Evolutionary conservation across 2,113 vertebrate genomes (phyloP).

Genomic region (Myrmophylax atrothorax): DNA sequence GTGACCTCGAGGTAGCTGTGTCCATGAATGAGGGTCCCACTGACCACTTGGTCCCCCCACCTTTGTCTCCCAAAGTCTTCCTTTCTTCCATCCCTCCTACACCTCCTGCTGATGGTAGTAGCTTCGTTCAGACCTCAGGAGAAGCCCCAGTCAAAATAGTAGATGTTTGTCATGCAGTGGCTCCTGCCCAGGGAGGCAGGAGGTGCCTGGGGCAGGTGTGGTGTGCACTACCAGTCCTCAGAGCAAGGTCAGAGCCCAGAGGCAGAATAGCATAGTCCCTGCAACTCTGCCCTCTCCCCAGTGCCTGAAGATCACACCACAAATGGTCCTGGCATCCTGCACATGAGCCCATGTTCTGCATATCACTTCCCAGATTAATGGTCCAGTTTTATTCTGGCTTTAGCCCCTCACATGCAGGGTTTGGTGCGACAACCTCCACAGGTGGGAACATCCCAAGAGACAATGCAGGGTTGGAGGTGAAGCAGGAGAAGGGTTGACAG

Average conservation of each 20-base stretch:
- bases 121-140: not conserved
- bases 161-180: not conserved
- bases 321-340: not conserved
- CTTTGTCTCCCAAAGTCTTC: not conserved
- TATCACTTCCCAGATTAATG: not conserved
- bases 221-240: not conserved
- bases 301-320: not conserved
- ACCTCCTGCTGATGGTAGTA: not conserved
- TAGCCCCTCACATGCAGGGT: not conserved
- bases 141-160: not conserved
- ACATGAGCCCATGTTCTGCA: rapidly evolving
- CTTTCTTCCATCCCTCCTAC: not conserved
- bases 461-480: not conserved
- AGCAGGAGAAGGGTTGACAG: not conserved
- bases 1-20: not conserved
- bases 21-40: not conserved
- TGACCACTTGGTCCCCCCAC: not conserved
- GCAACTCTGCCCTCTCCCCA: not conserved
- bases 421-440: not conserved
- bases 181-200: not conserved
- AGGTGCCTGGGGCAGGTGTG: not conserved
- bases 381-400: not conserved
- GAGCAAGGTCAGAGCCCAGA: not conserved
- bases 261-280: not conserved
- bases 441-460: not conserved